Percentiles rank a stretch among this genome's conserved stretches.
phyloP scores from a whole-genome alignment of 2,888 invertebrate species.

The Scaptomyza tumidula region DNA sequence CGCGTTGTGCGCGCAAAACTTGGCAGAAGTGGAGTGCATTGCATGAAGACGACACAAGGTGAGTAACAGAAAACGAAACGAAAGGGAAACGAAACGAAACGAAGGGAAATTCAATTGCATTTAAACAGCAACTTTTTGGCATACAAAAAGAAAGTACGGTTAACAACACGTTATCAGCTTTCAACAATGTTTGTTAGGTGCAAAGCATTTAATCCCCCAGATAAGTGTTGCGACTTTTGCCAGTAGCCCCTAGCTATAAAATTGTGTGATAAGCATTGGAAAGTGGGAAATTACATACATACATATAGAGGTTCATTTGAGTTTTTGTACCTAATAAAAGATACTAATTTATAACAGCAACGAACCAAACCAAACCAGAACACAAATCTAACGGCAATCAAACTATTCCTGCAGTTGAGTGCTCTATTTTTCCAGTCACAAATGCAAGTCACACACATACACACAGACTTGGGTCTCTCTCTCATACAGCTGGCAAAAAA shows the following conservation, averaged over 20 bases:
- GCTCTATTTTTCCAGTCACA: slow-evolving; percentile 62
- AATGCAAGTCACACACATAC: slow-evolving; percentile 1
- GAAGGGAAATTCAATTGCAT: too few species aligned
- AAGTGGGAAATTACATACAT: slow-evolving; percentile 16
- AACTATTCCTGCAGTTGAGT: slow-evolving; percentile 42
- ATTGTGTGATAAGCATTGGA: slow-evolving; percentile 49
- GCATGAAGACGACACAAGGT: slow-evolving; percentile 98
- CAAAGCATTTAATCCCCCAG: slow-evolving; percentile 62
- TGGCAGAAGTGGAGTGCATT: slow-evolving; percentile 96
- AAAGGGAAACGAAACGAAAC: too few species aligned
- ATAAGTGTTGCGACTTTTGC: slow-evolving; percentile 42
- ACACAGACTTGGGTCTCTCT: background rate
- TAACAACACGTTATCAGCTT: slow-evolving; percentile 5
- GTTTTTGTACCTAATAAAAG: too few species aligned
- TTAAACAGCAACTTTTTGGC: background rate
- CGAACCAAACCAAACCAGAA: background rate
- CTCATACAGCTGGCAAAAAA: slow-evolving; percentile 7
- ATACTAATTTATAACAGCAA: slow-evolving; percentile 48
- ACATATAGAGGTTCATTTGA: background rate
- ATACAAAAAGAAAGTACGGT: background rate
- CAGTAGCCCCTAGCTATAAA: slow-evolving; percentile 30
- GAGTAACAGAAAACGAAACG: slow-evolving; percentile 76
- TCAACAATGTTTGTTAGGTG: slow-evolving; percentile 40
- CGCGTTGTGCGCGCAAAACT: slow-evolving; percentile 96
- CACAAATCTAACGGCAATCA: slow-evolving; percentile 47